Evolutionary conservation across 2,888 invertebrate genomes (phyloP), one percentile per base, ranked within the genome.

Genomic region (Lepidonotus clava): DNA sequence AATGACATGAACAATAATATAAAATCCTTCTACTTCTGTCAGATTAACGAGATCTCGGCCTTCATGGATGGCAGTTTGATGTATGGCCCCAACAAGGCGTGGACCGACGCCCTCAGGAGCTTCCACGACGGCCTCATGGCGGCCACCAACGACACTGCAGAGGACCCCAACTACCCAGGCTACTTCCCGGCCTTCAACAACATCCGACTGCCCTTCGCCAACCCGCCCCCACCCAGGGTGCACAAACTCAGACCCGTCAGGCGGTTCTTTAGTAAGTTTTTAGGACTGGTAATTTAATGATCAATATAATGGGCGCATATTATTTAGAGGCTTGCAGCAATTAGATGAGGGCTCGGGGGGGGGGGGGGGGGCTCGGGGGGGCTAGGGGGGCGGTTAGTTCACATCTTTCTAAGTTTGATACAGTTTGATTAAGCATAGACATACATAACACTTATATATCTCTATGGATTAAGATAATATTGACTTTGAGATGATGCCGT

Each of bases 31-130:
- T 0, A 46, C 32, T 28, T 67, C 18, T 87, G 87, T 2, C 89
- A 96, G 95, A 90, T 96, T 80, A 96, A 96, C 91, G 95, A 95
- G 92, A 95, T 96, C 86, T 96, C 96, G 6, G 95, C 96, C 0
- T 96, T 94, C 92, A 92, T 96, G 71, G 96, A 96, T 91, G 96
- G 96, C 0, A 95, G 95, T 18, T 93, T 96, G n/a, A 94, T 95
- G 87, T 96, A 96, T 91, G 96, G 96, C 0, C 95, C 95, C 0
- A 94, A 95, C 11, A 95, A 95, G 90, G 95, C 95, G 61, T 96
- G 96, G 95, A 94, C 95, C 0, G 95, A 96, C 92, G 94, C 95
- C 40, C 92, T 96, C 53, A 91, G 96, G 18, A 24, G 21, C 36
- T 89, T 88, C 86, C 53, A 87, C 40, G 85, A 86, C 36, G 95